phyloP scores from a whole-genome alignment of 2,113 vertebrate genomes.

The Apaloderma vittatum region DNA sequence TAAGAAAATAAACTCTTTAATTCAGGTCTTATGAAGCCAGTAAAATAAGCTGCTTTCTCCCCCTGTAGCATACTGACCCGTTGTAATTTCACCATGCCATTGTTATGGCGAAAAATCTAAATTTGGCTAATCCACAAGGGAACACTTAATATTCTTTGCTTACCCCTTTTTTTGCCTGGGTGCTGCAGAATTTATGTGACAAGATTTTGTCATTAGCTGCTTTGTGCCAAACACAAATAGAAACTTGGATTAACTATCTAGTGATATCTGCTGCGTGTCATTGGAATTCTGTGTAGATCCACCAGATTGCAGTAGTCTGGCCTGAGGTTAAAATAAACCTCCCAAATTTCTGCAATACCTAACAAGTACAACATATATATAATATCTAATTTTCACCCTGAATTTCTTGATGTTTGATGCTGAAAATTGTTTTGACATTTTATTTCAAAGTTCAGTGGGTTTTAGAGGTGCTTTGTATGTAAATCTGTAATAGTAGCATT shows the following conservation, averaged over 20 bases:
- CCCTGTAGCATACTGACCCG: neutral
- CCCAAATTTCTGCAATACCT: neutral
- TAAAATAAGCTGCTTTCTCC: neutral
- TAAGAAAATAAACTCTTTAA: neutral
- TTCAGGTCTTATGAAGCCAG: neutral
- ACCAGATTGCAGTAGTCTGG: neutral
- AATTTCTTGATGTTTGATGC: neutral
- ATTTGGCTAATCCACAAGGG: neutral
- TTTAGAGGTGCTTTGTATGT: neutral
- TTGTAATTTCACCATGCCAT: neutral
- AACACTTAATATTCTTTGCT: neutral
- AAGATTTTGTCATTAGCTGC: neutral
- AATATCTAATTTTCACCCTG: neutral
- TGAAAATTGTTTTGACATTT: neutral
- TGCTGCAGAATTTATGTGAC: neutral
- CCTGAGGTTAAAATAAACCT: slow-evolving; percentile 3
- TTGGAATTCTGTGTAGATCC: neutral
- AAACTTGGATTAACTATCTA: neutral
- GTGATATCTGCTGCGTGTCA: neutral
- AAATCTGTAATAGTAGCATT: neutral
- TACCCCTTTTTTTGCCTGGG: neutral
- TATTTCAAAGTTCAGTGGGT: neutral
- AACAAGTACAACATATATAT: neutral
- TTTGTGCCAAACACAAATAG: neutral
- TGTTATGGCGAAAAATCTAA: neutral